A percentile compares a stretch with the other conserved stretches of the same genome.
These are phyloP conservation scores for Napeogenes inachia DNA, from an alignment of 2,888 invertebrate species.

Conservation along the genomic window DNA sequence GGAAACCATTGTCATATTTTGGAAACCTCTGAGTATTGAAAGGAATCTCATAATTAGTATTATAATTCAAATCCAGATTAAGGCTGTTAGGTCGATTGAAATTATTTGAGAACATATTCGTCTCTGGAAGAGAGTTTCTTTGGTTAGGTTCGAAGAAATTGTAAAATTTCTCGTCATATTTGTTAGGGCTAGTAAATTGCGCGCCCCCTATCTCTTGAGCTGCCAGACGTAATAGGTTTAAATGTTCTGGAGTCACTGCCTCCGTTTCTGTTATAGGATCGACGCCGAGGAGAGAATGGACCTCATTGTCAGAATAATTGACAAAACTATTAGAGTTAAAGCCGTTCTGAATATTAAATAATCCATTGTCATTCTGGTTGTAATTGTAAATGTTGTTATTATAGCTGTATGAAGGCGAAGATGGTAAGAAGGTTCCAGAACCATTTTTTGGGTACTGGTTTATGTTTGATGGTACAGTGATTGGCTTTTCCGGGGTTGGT, in stretches of 20 bases:
- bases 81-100: constrained; percentile 63
- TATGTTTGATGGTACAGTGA: constrained; percentile 41
- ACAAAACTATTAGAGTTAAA: constrained; percentile 58
- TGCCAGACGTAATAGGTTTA: constrained; percentile 68
- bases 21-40: constrained; percentile 52
- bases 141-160: constrained; percentile 70
- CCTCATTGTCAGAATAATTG: constrained; percentile 60
- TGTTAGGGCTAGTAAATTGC: constrained; percentile 61
- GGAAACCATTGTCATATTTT: constrained; percentile 47
- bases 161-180: constrained; percentile 62
- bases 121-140: constrained; percentile 67
- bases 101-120: constrained; percentile 56
- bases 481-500: constrained; percentile 63
- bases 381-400: constrained; percentile 57
- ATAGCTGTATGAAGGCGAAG: constrained; percentile 51
- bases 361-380: constrained; percentile 56
- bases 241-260: constrained; percentile 62
- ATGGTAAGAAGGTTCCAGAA: constrained; percentile 45
- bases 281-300: constrained; percentile 49
- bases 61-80: constrained; percentile 61
- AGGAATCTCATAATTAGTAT: constrained; percentile 49
- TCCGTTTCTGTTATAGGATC: constrained; percentile 55
- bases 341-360: constrained; percentile 56
- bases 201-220: constrained; percentile 73
- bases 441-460: constrained; percentile 56